Evolutionary conservation across 2,797 vertebrate species (phyloP).

Genomic region (Bryconaethiops microstoma): DNA sequence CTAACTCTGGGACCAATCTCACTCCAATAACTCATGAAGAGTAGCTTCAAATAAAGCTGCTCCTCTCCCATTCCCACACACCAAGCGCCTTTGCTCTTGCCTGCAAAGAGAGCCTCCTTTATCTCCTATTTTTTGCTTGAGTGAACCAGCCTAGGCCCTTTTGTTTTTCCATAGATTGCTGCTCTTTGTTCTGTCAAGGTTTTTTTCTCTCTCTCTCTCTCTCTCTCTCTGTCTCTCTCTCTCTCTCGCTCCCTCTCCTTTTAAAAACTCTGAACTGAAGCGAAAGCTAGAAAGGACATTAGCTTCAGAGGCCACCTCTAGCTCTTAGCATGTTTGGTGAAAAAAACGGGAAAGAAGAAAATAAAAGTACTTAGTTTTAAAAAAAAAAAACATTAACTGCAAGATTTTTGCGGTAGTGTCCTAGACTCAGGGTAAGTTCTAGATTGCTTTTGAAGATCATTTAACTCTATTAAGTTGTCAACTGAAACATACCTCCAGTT

Average conservation of each 20-base stretch:
- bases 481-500: neutral
- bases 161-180: conserved; percentile 94
- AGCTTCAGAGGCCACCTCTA: conserved; percentile 56
- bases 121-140: conserved; percentile 92
- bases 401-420: neutral
- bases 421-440: too few relatives aligned
- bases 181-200: conserved; percentile 85
- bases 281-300: conserved; percentile 67
- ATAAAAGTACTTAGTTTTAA: conserved; percentile 28
- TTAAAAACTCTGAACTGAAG: conserved; percentile 72
- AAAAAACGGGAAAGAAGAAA: conserved; percentile 67
- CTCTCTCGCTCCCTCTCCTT: conserved; percentile 48
- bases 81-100: conserved; percentile 84
- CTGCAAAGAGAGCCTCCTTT: conserved; percentile 90
- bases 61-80: conserved; percentile 87
- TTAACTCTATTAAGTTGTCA: too few relatives aligned
- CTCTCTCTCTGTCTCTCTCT: conserved; percentile 31
- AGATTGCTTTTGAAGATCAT: too few relatives aligned
- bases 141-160: conserved; percentile 86
- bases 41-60: conserved; percentile 75
- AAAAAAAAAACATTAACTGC: neutral
- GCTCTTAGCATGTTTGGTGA: conserved; percentile 59
- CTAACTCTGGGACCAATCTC: conserved; percentile 64
- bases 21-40: conserved; percentile 83
- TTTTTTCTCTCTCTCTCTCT: conserved; percentile 64